These are phyloP conservation scores for Coremacera marginata DNA, from an alignment of 2,888 invertebrate genomes.

Conservation along the genomic window DNA sequence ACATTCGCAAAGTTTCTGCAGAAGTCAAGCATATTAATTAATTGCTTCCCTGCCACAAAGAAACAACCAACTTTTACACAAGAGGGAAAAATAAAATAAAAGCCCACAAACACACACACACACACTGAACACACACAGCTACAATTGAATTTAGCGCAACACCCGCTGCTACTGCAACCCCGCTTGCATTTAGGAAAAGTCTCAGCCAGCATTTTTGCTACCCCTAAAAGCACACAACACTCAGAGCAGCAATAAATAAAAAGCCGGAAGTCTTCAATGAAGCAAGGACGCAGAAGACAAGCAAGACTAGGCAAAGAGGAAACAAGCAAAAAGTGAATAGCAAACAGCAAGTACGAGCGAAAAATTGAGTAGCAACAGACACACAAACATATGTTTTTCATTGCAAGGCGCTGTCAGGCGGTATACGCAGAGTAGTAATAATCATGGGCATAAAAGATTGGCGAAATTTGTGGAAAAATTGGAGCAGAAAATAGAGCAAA, in stretches of 20 bases:
- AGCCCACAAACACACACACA: not conserved
- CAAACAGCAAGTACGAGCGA: not conserved
- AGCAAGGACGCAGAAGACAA: conserved; percentile 4
- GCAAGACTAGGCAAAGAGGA: not conserved
- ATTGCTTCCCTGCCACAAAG: conserved; percentile 1
- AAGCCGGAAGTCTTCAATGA: conserved; percentile 19
- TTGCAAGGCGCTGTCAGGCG: not conserved
- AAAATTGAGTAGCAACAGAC: not conserved
- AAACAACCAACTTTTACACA: not conserved
- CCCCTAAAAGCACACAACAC: not conserved
- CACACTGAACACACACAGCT: not conserved
- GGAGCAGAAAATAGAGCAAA: too few relatives aligned
- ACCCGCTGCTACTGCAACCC: not conserved
- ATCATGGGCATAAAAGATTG: not conserved
- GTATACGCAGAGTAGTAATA: not conserved
- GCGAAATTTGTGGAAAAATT: not conserved
- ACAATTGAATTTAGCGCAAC: not conserved
- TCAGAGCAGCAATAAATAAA: conserved; percentile 15
- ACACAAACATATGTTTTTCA: not conserved
- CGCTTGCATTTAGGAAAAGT: not conserved
- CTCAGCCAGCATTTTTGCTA: not conserved
- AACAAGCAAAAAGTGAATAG: too few relatives aligned
- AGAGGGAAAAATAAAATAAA: not conserved
- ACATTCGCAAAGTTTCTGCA: too few relatives aligned
- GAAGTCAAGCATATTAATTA: conserved; percentile 4